Percentiles rank a stretch among this genome's conserved stretches.
Evolutionary conservation across 2,113 vertebrate genomes (phyloP).

Genomic region (Atherinomorus stipes): DNA sequence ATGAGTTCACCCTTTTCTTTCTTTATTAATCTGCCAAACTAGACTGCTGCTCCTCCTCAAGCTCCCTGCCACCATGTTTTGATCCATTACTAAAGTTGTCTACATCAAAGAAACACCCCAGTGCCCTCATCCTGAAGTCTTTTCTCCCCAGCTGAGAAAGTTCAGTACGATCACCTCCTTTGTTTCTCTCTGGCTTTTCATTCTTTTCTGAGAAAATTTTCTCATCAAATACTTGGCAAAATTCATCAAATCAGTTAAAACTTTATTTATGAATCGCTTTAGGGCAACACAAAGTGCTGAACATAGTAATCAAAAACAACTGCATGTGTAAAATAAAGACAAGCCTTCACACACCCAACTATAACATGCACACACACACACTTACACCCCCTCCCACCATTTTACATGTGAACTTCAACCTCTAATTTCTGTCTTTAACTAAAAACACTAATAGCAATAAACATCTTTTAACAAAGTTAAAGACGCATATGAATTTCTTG

Average conservation of each 20-base stretch:
- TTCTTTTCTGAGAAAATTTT: conserved; percentile 35
- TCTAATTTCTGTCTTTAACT: no score
- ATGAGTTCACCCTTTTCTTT: conserved; percentile 38
- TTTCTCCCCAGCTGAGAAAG: conserved; percentile 30
- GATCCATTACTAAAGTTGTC: conserved; percentile 36
- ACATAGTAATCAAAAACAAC: no score
- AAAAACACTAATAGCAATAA: no score
- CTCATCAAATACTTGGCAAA: conserved; percentile 37
- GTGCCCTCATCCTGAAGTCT: conserved; percentile 14
- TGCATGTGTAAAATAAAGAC: no score
- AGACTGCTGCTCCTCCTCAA: conserved; percentile 30
- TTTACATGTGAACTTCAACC: no score
- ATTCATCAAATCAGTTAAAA: no score
- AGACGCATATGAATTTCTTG: conserved; percentile 14
- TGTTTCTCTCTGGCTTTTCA: conserved; percentile 14
- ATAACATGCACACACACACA: no score
- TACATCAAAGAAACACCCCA: conserved; percentile 15
- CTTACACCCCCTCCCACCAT: no score
- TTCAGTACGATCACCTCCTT: not conserved
- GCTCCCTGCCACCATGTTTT: conserved; percentile 17
- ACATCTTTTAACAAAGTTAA: no score
- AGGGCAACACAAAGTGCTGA: no score
- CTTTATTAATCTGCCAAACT: conserved; percentile 37
- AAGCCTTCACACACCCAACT: no score
- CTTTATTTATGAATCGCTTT: no score